Conservation (phyloP, 2,797 vertebrate species). For the Gallinago stenura region DNA sequence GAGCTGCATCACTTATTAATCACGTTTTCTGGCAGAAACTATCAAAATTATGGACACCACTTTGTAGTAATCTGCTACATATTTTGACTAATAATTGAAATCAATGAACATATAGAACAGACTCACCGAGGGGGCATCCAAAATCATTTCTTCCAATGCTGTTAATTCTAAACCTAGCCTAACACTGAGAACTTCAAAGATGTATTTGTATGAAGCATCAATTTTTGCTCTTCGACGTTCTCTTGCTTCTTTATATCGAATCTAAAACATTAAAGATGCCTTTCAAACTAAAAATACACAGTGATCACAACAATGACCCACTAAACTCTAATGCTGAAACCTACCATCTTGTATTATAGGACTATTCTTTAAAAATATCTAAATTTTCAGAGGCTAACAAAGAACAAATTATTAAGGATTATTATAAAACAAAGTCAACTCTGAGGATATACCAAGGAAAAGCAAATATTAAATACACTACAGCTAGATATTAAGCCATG, state of each 20-base stretch:
- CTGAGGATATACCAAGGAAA: not conserved
- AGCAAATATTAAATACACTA: not conserved
- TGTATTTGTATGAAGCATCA: constrained; percentile 81
- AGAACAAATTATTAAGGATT: not conserved
- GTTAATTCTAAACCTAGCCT: constrained; percentile 72
- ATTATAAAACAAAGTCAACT: not conserved
- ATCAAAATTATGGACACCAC: not conserved
- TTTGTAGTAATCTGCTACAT: not conserved
- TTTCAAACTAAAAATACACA: constrained; percentile 2
- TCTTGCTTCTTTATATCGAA: constrained; percentile 79
- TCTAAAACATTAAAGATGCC: constrained; percentile 66
- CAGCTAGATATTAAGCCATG: not conserved
- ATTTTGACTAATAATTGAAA: not conserved
- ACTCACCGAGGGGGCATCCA: constrained; percentile 85
- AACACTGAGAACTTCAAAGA: constrained; percentile 81
- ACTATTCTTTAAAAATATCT: not conserved
- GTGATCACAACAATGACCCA: not conserved
- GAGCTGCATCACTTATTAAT: not conserved
- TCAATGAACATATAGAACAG: not conserved
- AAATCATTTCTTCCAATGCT: constrained; percentile 83
- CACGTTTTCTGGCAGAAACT: not conserved
- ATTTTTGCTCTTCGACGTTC: constrained; percentile 78
- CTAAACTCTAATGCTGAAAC: not conserved
- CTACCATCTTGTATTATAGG: not conserved
- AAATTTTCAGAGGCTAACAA: not conserved